Conservation (phyloP, 1,140 invertebrate species). For the Nasonia longicornis region DNA sequence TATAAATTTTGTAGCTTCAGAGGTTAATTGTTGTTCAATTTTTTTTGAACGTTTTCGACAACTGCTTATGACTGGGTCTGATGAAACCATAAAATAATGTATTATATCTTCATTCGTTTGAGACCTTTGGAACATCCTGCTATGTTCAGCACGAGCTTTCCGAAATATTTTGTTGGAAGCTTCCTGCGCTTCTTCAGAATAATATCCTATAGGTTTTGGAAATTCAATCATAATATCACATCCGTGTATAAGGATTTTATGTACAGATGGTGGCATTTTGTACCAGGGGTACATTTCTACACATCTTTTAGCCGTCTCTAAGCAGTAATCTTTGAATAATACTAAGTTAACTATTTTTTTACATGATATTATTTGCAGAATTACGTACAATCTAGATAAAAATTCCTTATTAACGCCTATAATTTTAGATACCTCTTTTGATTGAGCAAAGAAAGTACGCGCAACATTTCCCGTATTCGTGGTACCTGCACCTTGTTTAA, state of each 20-base stretch:
- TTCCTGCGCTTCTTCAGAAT: constrained; percentile 53
- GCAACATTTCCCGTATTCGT: constrained; percentile 44
- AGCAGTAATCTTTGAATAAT: constrained; percentile 32
- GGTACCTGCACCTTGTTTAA: constrained; percentile 37
- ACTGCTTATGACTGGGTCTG: too few species aligned
- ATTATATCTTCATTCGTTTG: too few species aligned
- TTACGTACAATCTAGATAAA: not conserved
- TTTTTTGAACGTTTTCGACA: too few species aligned
- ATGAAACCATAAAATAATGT: too few species aligned
- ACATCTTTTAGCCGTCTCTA: constrained; percentile 49
- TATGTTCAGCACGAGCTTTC: too few species aligned
- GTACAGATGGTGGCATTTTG: constrained; percentile 53
- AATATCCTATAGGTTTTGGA: constrained; percentile 48
- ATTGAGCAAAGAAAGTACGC: constrained; percentile 43
- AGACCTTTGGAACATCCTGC: too few species aligned
- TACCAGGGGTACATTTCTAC: constrained; percentile 54
- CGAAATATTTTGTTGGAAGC: too few species aligned
- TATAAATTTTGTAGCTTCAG: too few species aligned
- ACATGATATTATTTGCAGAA: not conserved
- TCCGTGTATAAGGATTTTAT: constrained; percentile 59
- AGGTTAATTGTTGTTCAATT: too few species aligned
- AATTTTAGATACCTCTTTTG: constrained; percentile 18
- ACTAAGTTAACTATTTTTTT: too few species aligned
- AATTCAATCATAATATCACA: constrained; percentile 51
- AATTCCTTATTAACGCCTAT: not conserved